Evolutionary conservation across 2,113 vertebrate genomes (phyloP).

Genomic region (Marmota monax): DNA sequence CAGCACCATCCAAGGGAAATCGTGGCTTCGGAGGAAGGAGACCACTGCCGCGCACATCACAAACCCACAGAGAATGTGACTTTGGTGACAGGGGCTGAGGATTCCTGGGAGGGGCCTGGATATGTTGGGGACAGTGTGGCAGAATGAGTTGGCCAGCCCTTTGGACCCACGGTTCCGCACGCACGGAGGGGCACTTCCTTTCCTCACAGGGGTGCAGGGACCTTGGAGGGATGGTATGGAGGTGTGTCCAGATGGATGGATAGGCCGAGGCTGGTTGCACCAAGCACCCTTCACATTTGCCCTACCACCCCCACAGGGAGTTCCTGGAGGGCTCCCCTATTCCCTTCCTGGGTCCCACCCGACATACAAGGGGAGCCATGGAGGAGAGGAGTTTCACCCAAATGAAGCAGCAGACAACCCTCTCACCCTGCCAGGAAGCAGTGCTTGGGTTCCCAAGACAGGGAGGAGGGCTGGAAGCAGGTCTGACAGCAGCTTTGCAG

Average conservation of each 20-base stretch:
- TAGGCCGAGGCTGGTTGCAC: background rate
- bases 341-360: background rate
- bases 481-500: background rate
- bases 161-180: background rate
- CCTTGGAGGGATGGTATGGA: background rate
- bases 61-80: background rate
- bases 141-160: background rate
- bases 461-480: background rate
- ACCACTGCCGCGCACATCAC: background rate
- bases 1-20: background rate
- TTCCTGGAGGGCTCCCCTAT: background rate
- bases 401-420: background rate
- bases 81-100: background rate
- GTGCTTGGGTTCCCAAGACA: background rate
- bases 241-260: background rate
- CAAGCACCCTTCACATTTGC: background rate
- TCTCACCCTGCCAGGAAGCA: background rate
- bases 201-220: background rate
- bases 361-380: background rate
- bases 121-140: background rate
- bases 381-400: background rate
- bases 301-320: background rate
- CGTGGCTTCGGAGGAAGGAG: background rate
- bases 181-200: background rate
- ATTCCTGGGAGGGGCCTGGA: background rate